phyloP scores from a whole-genome alignment of 2,113 vertebrate species.

The Felis chaus region DNA sequence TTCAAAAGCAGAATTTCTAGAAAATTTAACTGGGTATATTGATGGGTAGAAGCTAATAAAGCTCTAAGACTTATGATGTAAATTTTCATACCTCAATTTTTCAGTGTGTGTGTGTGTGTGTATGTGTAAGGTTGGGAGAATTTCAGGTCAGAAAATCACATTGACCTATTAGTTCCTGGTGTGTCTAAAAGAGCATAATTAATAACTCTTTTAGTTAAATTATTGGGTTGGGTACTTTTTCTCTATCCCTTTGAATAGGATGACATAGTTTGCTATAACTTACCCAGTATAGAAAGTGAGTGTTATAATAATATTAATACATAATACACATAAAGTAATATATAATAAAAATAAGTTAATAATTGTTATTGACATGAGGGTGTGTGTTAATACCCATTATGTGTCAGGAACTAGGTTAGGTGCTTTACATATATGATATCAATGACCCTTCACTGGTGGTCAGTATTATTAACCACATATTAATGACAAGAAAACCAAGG shows the following conservation, averaged over 20 bases:
- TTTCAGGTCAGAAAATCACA: slow-evolving; percentile 34
- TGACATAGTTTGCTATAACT: background rate
- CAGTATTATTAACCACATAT: background rate
- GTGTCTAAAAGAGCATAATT: background rate
- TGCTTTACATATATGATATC: background rate
- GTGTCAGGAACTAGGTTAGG: background rate
- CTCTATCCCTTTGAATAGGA: background rate
- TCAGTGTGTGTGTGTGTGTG: background rate
- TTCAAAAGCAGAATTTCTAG: slow-evolving; percentile 34
- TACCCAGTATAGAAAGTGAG: background rate
- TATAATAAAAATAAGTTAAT: background rate
- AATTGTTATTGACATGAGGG: background rate
- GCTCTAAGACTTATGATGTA: background rate
- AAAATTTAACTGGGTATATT: background rate
- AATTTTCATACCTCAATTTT: background rate
- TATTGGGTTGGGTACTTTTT: background rate
- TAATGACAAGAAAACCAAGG: background rate
- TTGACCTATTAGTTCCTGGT: background rate
- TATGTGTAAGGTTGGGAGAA: background rate
- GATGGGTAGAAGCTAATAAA: background rate
- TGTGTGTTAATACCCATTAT: background rate
- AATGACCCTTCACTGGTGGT: background rate
- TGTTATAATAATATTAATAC: background rate
- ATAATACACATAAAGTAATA: background rate
- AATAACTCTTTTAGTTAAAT: background rate